Conservation (phyloP, 2,113 vertebrate genomes). For the Callospermophilus lateralis region DNA sequence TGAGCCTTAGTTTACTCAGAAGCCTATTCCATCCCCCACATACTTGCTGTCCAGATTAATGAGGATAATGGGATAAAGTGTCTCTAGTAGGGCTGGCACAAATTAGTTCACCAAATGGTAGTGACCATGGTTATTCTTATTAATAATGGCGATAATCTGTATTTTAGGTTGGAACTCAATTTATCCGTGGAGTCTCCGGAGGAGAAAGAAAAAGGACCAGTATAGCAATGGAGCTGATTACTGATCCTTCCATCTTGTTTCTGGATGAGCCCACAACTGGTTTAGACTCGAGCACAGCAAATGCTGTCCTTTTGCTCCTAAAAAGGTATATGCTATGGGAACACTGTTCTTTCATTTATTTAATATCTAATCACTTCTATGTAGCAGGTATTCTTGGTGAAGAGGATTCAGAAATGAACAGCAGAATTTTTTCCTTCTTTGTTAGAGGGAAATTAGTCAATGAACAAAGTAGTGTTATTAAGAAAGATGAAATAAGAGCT, state of each 20-base stretch:
- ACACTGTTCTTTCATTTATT: neutral
- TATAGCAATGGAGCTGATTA: constrained; percentile 98
- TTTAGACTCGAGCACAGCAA: constrained; percentile 95
- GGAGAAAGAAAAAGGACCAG: constrained; percentile 96
- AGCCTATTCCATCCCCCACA: neutral
- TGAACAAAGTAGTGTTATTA: neutral
- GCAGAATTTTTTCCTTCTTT: neutral
- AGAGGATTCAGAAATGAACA: neutral
- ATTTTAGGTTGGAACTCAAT: constrained; percentile 93
- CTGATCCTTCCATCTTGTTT: constrained; percentile 93
- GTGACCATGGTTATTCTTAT: neutral
- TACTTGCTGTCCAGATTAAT: neutral
- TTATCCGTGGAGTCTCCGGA: constrained; percentile 94
- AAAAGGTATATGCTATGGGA: constrained; percentile 89
- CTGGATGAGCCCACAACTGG: constrained; percentile 97
- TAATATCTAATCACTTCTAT: neutral
- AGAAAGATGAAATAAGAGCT: neutral
- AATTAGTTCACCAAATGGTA: neutral
- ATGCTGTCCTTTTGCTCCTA: constrained; percentile 93
- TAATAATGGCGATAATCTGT: constrained; percentile 4
- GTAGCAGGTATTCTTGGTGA: neutral
- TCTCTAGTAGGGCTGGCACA: neutral
- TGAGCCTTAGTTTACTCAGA: neutral
- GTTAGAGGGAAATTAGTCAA: neutral
- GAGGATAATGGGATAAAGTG: neutral